Evolutionary conservation across 2,113 vertebrate species (phyloP), one percentile per base, ranked within the genome.

Genomic region (Pionites leucogaster): DNA sequence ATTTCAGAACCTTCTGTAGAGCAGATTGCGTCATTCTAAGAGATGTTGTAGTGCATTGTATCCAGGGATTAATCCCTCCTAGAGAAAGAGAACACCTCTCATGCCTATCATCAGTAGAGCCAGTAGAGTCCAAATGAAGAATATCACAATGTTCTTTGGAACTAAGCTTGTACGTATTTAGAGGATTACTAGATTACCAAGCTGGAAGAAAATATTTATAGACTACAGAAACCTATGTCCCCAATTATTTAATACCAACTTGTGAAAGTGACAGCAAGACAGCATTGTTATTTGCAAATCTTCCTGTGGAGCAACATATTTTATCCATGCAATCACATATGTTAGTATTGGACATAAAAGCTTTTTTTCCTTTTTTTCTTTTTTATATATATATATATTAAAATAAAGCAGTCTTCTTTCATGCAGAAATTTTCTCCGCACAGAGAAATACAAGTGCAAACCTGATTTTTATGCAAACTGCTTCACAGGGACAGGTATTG

Each of bases 1-100:
- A 83, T 86, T 78, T 88, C 75, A 68, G 59, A 90, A 63, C 4
- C 86, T 33, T 15, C 76, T 81, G 23, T 22, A 83, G 72, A 92
- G 42, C 7, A 70, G 7, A 15, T n/a, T 68, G 20, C 11, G 46
- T 31, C 31, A n/a, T 55, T n/a, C 15, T 70, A 41, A 57, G 20
- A 89, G 24, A 11, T 11, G 13, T 28, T n/a, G 17, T 18, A 37
- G 24, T 65, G 53, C 31, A 55, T 84, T 82, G n/a, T 69, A 47
- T 25, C 37, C 79, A 25, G 33, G 24, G 41, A 71, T 85, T 49
- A 85, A 68, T 71, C 23, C 5, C 25, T 52, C 5, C 5, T 16
- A 67, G 35, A 86, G 13, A 50, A 7, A 28, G 7, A 75, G 10
- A 39, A 18, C 16, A 67, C 22, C 22, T 74, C 44, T 57, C 42